Percentiles rank a stretch among this genome's conserved stretches.
phyloP scores from a whole-genome alignment of 1,140 invertebrate genomes.

The Drosophila pectinifera region DNA sequence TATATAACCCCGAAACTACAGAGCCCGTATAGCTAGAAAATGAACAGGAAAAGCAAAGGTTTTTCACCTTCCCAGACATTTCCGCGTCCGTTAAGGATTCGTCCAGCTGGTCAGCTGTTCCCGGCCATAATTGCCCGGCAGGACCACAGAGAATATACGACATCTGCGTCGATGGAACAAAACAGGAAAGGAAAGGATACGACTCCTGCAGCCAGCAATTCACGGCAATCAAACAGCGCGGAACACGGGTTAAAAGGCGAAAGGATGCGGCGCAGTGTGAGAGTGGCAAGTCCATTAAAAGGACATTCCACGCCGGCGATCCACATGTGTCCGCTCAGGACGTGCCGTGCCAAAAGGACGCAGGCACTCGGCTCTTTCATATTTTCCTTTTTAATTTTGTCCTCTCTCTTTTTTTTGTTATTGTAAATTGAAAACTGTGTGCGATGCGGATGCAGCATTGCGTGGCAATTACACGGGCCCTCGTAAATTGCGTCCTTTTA shows the following conservation, averaged over 20 bases:
- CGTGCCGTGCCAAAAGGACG: conserved; percentile 43
- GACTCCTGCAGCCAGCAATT: conserved; percentile 77
- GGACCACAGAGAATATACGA: conserved; percentile 46
- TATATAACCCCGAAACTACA: neutral
- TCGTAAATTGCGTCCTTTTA: conserved; percentile 76
- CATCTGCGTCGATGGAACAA: conserved; percentile 60
- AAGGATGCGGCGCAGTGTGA: conserved; percentile 70
- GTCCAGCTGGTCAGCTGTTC: conserved; percentile 55
- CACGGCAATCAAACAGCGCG: conserved; percentile 78
- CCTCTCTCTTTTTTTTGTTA: conserved; percentile 55
- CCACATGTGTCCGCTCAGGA: conserved; percentile 65
- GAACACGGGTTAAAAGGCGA: conserved; percentile 57
- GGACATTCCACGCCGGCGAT: conserved; percentile 80
- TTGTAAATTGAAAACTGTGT: conserved; percentile 76
- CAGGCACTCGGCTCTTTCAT: conserved; percentile 27
- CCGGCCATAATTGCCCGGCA: conserved; percentile 52
- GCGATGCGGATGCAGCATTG: conserved; percentile 69
- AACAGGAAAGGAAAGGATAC: conserved; percentile 61
- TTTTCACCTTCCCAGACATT: neutral
- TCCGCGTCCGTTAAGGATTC: conserved; percentile 19
- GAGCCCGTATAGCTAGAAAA: neutral
- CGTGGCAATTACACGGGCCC: conserved; percentile 73
- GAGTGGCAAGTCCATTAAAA: conserved; percentile 79
- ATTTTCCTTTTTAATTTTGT: conserved; percentile 35
- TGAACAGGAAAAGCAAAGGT: neutral